Base-by-base conservation (phyloP, 2,113 vertebrate species). In the Sturnus vulgaris region DNA sequence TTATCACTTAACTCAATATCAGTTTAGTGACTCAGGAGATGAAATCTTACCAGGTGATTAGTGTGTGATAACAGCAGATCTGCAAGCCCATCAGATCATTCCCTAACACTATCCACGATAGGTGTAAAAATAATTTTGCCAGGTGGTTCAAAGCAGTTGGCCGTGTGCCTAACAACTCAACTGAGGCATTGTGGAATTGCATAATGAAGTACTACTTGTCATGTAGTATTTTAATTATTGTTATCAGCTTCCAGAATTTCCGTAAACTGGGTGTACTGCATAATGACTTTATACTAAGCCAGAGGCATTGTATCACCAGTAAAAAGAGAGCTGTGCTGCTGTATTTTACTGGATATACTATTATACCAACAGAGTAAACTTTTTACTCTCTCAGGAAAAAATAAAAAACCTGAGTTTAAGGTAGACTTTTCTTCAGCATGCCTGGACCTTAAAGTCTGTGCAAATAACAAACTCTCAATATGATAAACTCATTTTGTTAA, bases 121-220 rank as follows among this genome's bases (percentile, higher is more conserved):
- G 21, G 23, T 78, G 30, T 50, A 90, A 87, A 96, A 93, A 90
- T 61, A 91, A 91, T 85, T 94, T n/a, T 81, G 90, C 61, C 85
- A 88, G 69, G 82, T 97, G 92, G 55, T 90, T 92, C 82, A 86
- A 66, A 93, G 90, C 46, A 92, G 33, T 89, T 96, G 94, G 87
- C 89, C 4, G 3, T 61, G 46, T 63, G 89, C 93, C 93, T 86
- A 83, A 68, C 11, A 93, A 69, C 31, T 83, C 78, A 88, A 88
- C 59, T 50, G 49, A 90, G 33, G 87, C 63, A 85, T 86, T 96
- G 78, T 87, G 83, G 73, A 71, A 87, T 44, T 56, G 40, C 65
- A 80, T 68, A 91, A 92, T 81, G 89, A 95, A 96, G 89, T 63
- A 94, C 49, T 86, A 70, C 71, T 77, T 92, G 80, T 90, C 82